A percentile compares a stretch with the other conserved stretches of the same genome.
Conservation (phyloP, 2,113 vertebrate genomes). For the Dermatemys mawii region DNA sequence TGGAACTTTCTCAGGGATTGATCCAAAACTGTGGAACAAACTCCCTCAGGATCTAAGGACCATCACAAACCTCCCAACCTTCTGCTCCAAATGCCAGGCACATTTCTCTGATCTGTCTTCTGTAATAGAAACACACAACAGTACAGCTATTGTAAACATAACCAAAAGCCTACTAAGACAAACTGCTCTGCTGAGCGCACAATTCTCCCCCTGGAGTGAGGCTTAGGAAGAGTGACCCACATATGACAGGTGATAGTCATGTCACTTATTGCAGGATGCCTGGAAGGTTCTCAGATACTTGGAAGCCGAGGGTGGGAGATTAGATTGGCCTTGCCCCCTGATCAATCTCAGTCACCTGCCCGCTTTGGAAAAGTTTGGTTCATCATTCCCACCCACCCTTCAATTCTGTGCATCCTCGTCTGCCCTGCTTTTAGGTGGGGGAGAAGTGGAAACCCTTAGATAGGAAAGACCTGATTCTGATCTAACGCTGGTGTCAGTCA, state of each 20-base stretch:
- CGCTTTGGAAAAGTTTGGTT: not conserved
- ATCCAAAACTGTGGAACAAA: not conserved
- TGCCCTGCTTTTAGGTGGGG: not conserved
- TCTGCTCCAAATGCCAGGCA: not conserved
- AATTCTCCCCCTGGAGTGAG: not conserved
- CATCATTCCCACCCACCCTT: not conserved
- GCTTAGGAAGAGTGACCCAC: not conserved
- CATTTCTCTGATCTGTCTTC: not conserved
- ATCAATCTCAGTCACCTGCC: not conserved
- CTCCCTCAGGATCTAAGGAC: not conserved
- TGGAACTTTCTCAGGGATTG: not conserved
- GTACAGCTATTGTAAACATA: not conserved
- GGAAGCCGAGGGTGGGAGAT: not conserved
- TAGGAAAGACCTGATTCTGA: not conserved
- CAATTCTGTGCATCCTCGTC: rapidly evolving
- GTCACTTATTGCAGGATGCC: not conserved
- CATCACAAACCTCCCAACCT: not conserved
- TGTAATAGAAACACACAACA: not conserved
- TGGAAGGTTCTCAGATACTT: not conserved
- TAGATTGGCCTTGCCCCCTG: not conserved
- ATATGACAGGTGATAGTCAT: not conserved
- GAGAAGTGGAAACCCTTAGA: not conserved
- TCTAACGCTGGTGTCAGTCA: not conserved
- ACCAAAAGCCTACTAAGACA: not conserved
- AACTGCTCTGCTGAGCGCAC: not conserved